phyloP scores from a whole-genome alignment of 2,113 vertebrate species.

The Trachemys scripta region DNA sequence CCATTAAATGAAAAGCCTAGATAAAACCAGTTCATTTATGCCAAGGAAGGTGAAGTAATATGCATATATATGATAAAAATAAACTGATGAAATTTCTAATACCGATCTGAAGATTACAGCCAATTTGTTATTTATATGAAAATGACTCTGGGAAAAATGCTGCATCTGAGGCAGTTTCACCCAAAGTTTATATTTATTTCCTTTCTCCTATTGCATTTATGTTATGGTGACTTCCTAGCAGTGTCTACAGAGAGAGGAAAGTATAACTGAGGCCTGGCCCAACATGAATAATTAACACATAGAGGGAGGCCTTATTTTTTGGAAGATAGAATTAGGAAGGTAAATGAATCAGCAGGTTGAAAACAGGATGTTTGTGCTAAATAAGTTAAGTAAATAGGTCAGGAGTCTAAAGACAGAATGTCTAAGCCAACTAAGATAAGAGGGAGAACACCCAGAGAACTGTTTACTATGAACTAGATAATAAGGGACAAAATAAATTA shows the following conservation, averaged over 20 bases:
- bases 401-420: neutral
- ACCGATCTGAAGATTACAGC: constrained; percentile 72
- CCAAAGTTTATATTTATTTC: constrained; percentile 39
- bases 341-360: neutral
- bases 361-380: neutral
- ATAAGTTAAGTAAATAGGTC: neutral
- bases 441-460: neutral
- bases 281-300: neutral
- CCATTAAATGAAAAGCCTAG: constrained; percentile 77
- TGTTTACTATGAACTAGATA: neutral
- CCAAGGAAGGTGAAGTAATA: constrained; percentile 72
- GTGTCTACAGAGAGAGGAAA: neutral
- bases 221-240: neutral
- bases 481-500: neutral
- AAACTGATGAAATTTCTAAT: constrained; percentile 75
- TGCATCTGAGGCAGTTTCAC: constrained; percentile 56
- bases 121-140: constrained; percentile 62
- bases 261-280: neutral
- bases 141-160: constrained; percentile 58
- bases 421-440: neutral
- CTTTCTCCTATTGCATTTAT: constrained; percentile 25
- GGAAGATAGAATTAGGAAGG: neutral
- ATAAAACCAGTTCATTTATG: constrained; percentile 75
- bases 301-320: neutral
- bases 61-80: constrained; percentile 76